Evolutionary conservation across 2,113 vertebrate genomes (phyloP), one percentile per base, ranked within the genome.

Genomic region (Neotoma lepida): DNA sequence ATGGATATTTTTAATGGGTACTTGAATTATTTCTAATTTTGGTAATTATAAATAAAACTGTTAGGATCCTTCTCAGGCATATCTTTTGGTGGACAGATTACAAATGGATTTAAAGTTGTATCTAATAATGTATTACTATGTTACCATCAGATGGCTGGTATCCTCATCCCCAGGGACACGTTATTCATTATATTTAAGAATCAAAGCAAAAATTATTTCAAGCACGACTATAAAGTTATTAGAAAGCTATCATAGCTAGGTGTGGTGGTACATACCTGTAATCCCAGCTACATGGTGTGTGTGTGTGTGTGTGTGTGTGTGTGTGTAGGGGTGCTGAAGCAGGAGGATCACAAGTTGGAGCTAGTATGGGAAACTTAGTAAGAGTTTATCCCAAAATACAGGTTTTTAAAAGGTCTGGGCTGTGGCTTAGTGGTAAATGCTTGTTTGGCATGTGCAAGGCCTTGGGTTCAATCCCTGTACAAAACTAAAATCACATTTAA

Each of bases 181-280:
- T 39, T 89, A 20, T 70, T 41, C 56, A 71, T 71, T 35, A 81
- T 70, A 78, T 66, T 89, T 80, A 90, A 70, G 46, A 61, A 41
- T 92, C 24, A 51, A n/a, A 58, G 18, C 15, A 49, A 71, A 76
- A 94, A 94, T 84, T 82, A 89, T 77, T 93, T 95, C 70, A 94
- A 71, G 70, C 17, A 78, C 49, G 54, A 80, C 56, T 84, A 74
- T 54, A 89, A 74, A 66, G 61, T 77, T 51, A 90, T 91, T 82
- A 94, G 89, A 86, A 70, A 2, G 82, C 9, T 10, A 74, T 78
- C 12, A 66, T 30, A 66, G 30, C 28, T 24, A 86, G 44, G 58
- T 0, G 61, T n/a, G 30, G 63, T 68, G 44, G 44, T 33, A 66
- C 6, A 49, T 46, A 33, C 41, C 28, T 64, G 17, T 85, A 84